phyloP scores from a whole-genome alignment of 2,888 invertebrate genomes.

The Sepiola atlantica region DNA sequence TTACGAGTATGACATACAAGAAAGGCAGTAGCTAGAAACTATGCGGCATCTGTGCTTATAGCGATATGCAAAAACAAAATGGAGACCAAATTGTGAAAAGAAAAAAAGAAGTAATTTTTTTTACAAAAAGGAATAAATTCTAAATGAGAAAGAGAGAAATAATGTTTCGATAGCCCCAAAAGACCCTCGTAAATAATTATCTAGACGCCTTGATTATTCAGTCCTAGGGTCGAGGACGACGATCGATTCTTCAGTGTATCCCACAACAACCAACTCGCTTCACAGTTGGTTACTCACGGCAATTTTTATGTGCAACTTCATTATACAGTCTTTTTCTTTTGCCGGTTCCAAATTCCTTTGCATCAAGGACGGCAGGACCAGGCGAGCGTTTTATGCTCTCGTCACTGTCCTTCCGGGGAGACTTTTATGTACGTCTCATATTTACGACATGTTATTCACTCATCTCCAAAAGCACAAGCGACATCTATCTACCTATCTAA shows the following conservation, averaged over 20 bases:
- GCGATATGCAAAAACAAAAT: neutral
- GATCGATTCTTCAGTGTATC: neutral
- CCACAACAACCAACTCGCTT: neutral
- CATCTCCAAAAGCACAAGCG: neutral
- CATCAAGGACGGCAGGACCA: slow-evolving; percentile 23
- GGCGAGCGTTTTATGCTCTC: slow-evolving; percentile 12
- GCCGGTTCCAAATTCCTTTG: neutral
- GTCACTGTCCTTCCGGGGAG: neutral
- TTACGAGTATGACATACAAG: no score
- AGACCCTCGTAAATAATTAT: slow-evolving; percentile 5
- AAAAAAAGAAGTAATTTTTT: neutral
- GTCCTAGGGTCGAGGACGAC: neutral
- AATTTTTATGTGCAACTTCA: neutral
- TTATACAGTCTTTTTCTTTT: slow-evolving; percentile 17
- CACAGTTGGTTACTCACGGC: slow-evolving; percentile 19
- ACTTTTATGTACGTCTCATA: neutral
- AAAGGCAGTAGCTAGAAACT: no score
- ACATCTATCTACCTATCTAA: neutral
- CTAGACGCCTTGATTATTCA: slow-evolving; percentile 32
- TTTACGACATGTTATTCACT: slow-evolving; percentile 2
- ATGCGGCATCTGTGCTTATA: no score
- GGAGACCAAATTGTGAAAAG: neutral
- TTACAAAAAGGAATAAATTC: neutral
- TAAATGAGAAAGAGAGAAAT: neutral
- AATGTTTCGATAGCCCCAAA: neutral